phyloP scores from a whole-genome alignment of 1,140 invertebrate species.

The Cryptotermes secundus region DNA sequence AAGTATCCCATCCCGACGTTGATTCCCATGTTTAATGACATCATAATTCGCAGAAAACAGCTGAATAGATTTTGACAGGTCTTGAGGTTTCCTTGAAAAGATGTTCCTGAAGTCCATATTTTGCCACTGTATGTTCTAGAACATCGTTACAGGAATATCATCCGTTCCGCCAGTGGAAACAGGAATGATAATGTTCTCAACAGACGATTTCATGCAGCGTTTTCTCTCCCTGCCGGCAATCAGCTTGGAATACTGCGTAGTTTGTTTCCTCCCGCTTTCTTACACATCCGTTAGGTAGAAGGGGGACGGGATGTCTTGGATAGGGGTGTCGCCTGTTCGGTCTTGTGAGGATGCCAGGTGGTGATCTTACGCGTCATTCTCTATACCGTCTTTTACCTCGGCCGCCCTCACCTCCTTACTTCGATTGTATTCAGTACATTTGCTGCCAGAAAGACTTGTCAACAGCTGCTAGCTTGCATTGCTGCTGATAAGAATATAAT shows the following conservation, averaged over 20 bases:
- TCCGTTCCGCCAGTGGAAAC: background rate
- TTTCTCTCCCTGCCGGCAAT: background rate
- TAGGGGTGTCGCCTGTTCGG: background rate
- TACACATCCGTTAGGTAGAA: background rate
- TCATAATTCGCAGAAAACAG: background rate
- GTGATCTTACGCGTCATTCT: background rate
- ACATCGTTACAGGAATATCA: background rate
- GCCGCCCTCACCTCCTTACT: background rate
- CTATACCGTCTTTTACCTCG: background rate
- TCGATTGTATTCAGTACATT: constrained; percentile 9
- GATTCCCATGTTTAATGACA: constrained; percentile 1
- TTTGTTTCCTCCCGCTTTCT: background rate
- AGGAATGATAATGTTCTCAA: background rate
- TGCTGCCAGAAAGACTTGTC: background rate
- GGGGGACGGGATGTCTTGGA: background rate
- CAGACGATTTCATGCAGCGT: background rate
- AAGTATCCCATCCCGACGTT: background rate
- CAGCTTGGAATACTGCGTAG: background rate
- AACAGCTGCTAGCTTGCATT: constrained; percentile 9
- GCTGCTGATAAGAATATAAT: background rate
- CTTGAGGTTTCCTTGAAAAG: background rate
- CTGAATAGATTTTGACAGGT: background rate
- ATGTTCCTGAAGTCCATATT: background rate
- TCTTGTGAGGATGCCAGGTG: background rate
- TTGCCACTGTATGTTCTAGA: background rate